phyloP scores from a whole-genome alignment of 2,113 vertebrate species.

The Tautogolabrus adspersus region DNA sequence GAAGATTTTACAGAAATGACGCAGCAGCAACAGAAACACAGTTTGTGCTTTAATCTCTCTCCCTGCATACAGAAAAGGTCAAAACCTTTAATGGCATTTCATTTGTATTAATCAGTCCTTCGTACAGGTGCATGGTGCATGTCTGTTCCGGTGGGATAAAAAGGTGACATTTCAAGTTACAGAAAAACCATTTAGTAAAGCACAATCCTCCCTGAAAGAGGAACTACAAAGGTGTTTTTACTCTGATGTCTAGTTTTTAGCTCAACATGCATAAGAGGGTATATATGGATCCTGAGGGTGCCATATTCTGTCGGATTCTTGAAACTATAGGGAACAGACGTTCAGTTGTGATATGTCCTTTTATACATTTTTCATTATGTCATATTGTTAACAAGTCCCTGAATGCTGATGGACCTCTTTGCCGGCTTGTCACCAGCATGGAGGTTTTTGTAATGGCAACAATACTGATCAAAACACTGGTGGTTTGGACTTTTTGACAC shows the following conservation, averaged over 20 bases:
- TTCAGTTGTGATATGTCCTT: too few species aligned
- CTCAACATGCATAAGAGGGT: too few species aligned
- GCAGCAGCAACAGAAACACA: background rate
- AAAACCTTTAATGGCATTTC: slow-evolving; percentile 9
- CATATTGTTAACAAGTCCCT: background rate
- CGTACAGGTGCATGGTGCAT: background rate
- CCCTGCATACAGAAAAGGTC: slow-evolving; percentile 24
- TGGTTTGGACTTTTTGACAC: background rate
- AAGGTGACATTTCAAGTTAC: background rate
- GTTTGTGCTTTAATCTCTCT: slow-evolving; percentile 11
- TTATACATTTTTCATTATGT: too few species aligned
- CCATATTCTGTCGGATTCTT: too few species aligned
- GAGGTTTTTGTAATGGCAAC: background rate
- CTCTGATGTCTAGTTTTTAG: too few species aligned
- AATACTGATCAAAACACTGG: background rate
- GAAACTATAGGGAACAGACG: too few species aligned
- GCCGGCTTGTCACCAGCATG: background rate
- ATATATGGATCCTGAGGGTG: background rate
- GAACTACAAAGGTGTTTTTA: too few species aligned
- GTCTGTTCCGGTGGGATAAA: background rate
- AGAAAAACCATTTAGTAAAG: background rate
- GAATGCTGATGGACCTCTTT: background rate
- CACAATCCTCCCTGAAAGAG: background rate
- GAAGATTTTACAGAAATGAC: background rate
- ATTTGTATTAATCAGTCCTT: background rate